Base-by-base conservation (phyloP, 2,888 invertebrate genomes). In the Limnephilus marmoratus region DNA sequence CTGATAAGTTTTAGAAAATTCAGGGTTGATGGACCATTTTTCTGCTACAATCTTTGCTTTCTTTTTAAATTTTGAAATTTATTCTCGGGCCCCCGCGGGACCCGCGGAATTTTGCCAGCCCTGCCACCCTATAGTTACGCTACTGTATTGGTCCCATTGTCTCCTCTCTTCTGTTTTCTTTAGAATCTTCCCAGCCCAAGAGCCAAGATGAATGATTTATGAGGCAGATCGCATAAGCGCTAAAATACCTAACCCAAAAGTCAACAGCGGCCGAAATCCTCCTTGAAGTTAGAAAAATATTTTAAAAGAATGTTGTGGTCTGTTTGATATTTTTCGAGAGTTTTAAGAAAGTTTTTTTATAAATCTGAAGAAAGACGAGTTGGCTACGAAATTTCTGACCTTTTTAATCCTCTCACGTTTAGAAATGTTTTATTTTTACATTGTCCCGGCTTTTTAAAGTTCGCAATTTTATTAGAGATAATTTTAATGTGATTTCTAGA, bases 221-320 rank as follows among this genome's bases (percentile, higher is more conserved):
- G 87, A 87, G 68, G 34, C 87, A 53, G 68, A 53, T 68, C 87
- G 29, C 87, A 87, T 87, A 87, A 87, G 87, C 49, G 31, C 87
- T 53, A 87, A 53, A 87, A 87, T 31, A 45, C 85, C 41, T 31
- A 85, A 31, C 41, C 85, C 34, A 85, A 45, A 85, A 85, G 85
- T 85, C 85, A 85, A 85, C 45, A 85, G 85, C 37, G 85, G 85
- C 24, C 68, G 68, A 85, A 85, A 85, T 41, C 85, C 37, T 85
- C 34, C 82, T 15, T 29, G 82, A 34, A 31, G 82, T 68, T n/a
- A 68, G 24, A 37, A 83, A 34, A 34, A 83, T 41, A 83, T 83
- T 68, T 68, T 34, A 24, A 83, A 83, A 31, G 82, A 83, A 31
- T 83, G 82, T 34, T 34, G 15, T 83, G 82, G 18, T 18, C 37